Conservation (phyloP, 2,113 vertebrate species). For the Clarias batrachus region DNA sequence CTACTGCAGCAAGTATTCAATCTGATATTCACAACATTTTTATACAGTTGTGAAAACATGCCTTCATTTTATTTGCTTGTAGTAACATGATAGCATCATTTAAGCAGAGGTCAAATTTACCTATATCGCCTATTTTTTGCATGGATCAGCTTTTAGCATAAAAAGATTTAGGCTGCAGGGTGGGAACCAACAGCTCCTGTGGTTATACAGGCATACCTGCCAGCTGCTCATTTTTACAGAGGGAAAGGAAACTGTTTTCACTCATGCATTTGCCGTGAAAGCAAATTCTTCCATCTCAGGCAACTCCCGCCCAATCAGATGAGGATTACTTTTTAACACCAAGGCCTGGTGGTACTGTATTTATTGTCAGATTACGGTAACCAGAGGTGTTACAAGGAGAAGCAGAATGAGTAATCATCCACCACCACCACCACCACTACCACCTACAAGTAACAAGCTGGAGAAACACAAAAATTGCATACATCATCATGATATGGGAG, state of each 20-base stretch:
- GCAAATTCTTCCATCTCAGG: constrained; percentile 44
- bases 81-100: constrained; percentile 32
- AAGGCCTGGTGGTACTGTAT: background rate
- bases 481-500: constrained; percentile 7
- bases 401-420: background rate
- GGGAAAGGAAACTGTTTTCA: background rate
- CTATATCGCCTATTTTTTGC: constrained; percentile 35
- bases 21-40: constrained; percentile 34
- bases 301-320: constrained; percentile 33
- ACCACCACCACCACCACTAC: background rate
- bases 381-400: constrained; percentile 12
- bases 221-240: constrained; percentile 17
- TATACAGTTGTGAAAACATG: constrained; percentile 54
- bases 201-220: constrained; percentile 36
- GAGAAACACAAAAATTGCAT: constrained; percentile 45
- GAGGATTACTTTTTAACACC: constrained; percentile 8
- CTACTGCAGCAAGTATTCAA: constrained; percentile 2
- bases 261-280: constrained; percentile 34
- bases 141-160: constrained; percentile 20
- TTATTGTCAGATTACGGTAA: constrained; percentile 39
- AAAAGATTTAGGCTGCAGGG: constrained; percentile 44
- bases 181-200: constrained; percentile 35
- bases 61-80: constrained; percentile 23
- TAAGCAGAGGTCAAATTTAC: constrained; percentile 35
- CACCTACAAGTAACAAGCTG: constrained; percentile 16